Conservation (phyloP, 1,140 invertebrate species). For the Olivierus martensii region DNA sequence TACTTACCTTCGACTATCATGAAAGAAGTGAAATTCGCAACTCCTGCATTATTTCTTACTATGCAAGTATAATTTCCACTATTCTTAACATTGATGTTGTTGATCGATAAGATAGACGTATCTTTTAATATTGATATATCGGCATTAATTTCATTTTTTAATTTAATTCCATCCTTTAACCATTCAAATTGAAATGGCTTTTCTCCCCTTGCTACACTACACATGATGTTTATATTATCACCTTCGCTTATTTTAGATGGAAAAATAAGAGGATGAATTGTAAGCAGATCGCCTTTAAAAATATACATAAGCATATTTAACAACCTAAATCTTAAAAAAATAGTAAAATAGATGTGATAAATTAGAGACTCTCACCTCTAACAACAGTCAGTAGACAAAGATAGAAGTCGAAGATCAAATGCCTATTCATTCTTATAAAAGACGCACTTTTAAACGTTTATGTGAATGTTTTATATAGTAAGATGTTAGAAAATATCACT, state of each 20-base stretch:
- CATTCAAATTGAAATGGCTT: not conserved
- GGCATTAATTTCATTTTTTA: not conserved
- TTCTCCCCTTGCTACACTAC: not conserved
- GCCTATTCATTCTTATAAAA: no score
- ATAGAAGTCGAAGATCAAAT: no score
- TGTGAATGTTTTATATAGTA: no score
- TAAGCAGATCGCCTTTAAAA: not conserved
- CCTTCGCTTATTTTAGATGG: no score
- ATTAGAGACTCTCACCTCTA: no score
- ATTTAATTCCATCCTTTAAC: not conserved
- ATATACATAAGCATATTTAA: no score
- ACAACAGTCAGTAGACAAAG: no score
- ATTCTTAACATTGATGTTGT: not conserved
- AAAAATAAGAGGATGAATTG: not conserved
- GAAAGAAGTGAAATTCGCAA: slow-evolving; percentile 49
- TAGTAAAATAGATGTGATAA: no score
- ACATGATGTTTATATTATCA: no score
- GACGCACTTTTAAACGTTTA: no score
- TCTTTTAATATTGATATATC: slow-evolving; percentile 7
- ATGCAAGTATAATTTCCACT: slow-evolving; percentile 27
- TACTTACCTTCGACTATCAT: slow-evolving; percentile 10
- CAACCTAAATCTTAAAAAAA: no score
- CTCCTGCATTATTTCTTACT: slow-evolving; percentile 55
- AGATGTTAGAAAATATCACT: no score
- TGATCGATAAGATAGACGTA: slow-evolving; percentile 3